Evolutionary conservation across 1,140 invertebrate species (phyloP).

Genomic region (Wasmannia auropunctata): DNA sequence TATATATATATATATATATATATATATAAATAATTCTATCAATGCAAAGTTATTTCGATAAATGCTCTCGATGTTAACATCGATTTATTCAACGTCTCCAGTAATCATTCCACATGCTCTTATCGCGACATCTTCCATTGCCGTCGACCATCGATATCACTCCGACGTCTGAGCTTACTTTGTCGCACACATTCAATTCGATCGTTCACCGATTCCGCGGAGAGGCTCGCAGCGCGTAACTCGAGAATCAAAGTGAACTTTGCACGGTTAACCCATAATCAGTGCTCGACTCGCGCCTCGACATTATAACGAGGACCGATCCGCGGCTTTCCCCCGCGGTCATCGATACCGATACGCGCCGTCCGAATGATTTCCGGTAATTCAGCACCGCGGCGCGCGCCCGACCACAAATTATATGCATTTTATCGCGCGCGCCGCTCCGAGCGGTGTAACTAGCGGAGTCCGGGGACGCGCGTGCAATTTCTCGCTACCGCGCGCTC

Average conservation of each 20-base stretch:
- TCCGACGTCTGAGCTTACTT: background rate
- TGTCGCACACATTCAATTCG: conserved; percentile 28
- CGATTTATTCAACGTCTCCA: background rate
- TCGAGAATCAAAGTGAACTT: conserved; percentile 56
- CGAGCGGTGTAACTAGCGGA: conserved; percentile 15
- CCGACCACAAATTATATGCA: conserved; percentile 62
- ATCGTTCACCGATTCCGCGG: conserved; percentile 12
- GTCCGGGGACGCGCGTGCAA: conserved; percentile 30
- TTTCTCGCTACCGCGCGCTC: conserved; percentile 51
- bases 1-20: too few relatives aligned
- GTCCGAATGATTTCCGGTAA: conserved; percentile 64
- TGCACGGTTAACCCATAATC: conserved; percentile 59
- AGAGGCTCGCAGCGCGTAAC: conserved; percentile 30
- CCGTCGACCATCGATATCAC: background rate
- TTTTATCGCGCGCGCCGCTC: conserved; percentile 56
- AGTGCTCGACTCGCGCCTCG: conserved; percentile 40
- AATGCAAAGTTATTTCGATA: background rate
- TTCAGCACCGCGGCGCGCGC: conserved; percentile 33
- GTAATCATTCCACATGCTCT: background rate
- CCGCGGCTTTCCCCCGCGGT: conserved; percentile 42
- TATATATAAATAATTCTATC: too few relatives aligned
- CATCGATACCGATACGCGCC: conserved; percentile 61
- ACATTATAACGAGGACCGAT: conserved; percentile 55
- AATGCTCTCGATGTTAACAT: background rate
- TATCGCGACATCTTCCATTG: background rate